A percentile compares a stretch with the other conserved stretches of the same genome.
Evolutionary conservation across 2,888 invertebrate genomes (phyloP).

Genomic region (Erpobdella octoculata): DNA sequence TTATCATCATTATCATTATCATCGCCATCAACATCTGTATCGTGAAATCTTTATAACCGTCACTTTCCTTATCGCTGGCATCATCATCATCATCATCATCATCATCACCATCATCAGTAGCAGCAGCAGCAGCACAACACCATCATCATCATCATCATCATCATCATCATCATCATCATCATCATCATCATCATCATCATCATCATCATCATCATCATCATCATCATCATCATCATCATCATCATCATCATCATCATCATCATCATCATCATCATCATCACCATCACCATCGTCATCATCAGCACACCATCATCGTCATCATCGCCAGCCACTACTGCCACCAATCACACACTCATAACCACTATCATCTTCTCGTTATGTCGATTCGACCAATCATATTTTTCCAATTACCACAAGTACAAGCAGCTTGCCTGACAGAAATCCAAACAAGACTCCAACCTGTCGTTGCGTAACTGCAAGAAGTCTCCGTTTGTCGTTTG

Average conservation of each 20-base stretch:
- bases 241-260: slow-evolving; percentile 17
- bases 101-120: neutral
- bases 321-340: neutral
- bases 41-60: neutral
- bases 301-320: slow-evolving; percentile 18
- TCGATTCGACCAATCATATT: neutral
- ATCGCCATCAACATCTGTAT: neutral
- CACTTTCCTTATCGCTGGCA: neutral
- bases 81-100: slow-evolving; percentile 3
- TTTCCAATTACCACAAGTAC: slow-evolving; percentile 6
- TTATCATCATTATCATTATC: neutral
- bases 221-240: slow-evolving; percentile 11
- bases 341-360: neutral
- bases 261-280: slow-evolving; percentile 17
- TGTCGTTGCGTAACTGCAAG: neutral
- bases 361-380: neutral
- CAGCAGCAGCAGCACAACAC: neutral
- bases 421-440: slow-evolving; percentile 2
- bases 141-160: neutral
- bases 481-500: neutral
- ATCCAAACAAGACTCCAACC: slow-evolving; percentile 4
- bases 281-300: slow-evolving; percentile 12
- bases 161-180: neutral
- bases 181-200: neutral
- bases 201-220: neutral